Base-by-base conservation (phyloP, 2,797 vertebrate species). In the Sebastes taczanowskii region DNA sequence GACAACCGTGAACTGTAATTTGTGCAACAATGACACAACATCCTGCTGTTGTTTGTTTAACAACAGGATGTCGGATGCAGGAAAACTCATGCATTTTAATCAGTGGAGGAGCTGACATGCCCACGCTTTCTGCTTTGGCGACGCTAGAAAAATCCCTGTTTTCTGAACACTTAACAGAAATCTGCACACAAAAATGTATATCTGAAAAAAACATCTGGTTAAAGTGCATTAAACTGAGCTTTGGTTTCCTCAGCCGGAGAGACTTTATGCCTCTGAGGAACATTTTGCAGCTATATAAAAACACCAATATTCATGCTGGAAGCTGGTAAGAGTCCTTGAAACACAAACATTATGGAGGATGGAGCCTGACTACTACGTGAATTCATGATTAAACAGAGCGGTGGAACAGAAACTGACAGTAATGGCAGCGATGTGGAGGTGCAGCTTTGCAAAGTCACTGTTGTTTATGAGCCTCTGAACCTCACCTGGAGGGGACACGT, bases 21-120 rank as follows among this genome's bases (percentile, higher is more conserved):
- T 74, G 7, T 67, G 11, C 11, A 38, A 13, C 67, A 32, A 2
- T 30, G 59, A 67, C 73, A 83, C 69, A 74, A 77, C 49, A 53
- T 81, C 60, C 27, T 81, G 7, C 74, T 53, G 16, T 11, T 63
- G 55, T 68, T 11, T 63, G 55, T 68, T 61, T 65, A 65, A 78
- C 56, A 86, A 86, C 89, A 89, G 80, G 87, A 90, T 61, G 74
- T 80, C 23, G 60, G 58, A 80, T 29, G 72, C 71, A 82, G 86
- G 82, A 88, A 88, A 75, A 55, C 16, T 64, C 64, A 22, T 38
- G 5, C 13, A n/a, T 66, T 23, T 64, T 7, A 34, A 69, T 34
- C 59, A 18, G 34, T 49, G 38, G 16, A 72, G 34, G 25, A 66
- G 38, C 55, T 30, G 13, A 59, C 0, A 20, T 56, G n/a, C 23